These are phyloP conservation scores for Brachionus calyciflorus DNA, from an alignment of 1,140 invertebrate species.

Conservation along the genomic window DNA sequence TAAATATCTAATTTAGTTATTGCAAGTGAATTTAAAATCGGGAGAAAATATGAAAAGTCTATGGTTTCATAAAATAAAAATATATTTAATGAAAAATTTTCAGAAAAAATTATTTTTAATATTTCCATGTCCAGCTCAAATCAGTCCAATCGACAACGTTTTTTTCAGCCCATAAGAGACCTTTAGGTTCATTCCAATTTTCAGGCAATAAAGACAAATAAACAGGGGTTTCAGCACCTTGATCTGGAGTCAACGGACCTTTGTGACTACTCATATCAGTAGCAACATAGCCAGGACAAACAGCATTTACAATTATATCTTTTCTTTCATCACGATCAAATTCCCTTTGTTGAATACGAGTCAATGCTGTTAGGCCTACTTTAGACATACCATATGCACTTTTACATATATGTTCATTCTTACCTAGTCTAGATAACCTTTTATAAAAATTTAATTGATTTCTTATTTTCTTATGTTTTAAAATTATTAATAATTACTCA, in stretches of 20 bases:
- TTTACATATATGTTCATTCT: constrained; percentile 61
- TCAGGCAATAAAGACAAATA: constrained; percentile 20
- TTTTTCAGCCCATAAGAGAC: constrained; percentile 27
- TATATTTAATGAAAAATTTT: too few relatives aligned
- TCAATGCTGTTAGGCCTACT: constrained; percentile 66
- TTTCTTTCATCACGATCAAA: constrained; percentile 63
- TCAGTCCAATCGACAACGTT: constrained; percentile 24
- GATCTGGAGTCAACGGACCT: constrained; percentile 67
- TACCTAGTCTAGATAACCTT: constrained; percentile 64
- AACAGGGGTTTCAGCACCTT: constrained; percentile 65
- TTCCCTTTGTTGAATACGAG: constrained; percentile 67
- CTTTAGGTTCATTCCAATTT: constrained; percentile 17
- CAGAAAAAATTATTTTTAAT: too few relatives aligned
- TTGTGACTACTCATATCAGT: constrained; percentile 73
- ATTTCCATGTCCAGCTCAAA: constrained; percentile 21
- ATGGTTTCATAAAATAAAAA: too few relatives aligned
- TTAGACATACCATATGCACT: constrained; percentile 70
- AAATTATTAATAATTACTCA: background rate
- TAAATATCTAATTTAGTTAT: too few relatives aligned
- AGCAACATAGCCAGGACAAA: constrained; percentile 67
- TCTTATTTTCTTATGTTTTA: background rate
- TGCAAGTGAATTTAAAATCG: too few relatives aligned
- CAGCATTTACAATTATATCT: constrained; percentile 68
- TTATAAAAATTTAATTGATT: constrained; percentile 49
- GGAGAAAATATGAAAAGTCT: too few relatives aligned